phyloP scores from a whole-genome alignment of 1,140 invertebrate species.

The Asbolus verrucosus region DNA sequence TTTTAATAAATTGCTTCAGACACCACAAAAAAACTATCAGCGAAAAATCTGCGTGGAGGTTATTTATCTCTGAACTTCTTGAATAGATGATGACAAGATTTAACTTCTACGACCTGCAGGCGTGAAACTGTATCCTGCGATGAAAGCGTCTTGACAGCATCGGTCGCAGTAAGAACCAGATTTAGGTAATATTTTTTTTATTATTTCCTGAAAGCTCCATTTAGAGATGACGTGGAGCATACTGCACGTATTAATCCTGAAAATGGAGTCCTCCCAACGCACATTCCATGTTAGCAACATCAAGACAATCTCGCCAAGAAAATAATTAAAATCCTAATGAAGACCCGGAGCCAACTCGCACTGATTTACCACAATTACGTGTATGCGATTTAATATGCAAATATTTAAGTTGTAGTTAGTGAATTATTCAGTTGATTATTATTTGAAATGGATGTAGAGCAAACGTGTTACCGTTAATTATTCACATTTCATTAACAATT shows the following conservation, averaged over 20 bases:
- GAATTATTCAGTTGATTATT: slow-evolving; percentile 13
- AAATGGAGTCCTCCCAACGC: background rate
- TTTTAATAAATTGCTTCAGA: background rate
- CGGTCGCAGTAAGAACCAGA: too few species aligned
- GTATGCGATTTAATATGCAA: slow-evolving; percentile 20
- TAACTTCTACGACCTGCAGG: slow-evolving; percentile 18
- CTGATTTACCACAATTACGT: slow-evolving; percentile 21
- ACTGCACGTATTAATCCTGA: background rate
- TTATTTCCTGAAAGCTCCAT: background rate
- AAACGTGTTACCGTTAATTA: slow-evolving; percentile 29
- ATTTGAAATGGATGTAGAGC: slow-evolving; percentile 26
- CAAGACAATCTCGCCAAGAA: background rate
- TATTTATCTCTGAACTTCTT: slow-evolving; percentile 14
- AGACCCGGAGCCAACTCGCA: background rate
- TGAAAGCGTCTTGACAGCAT: too few species aligned
- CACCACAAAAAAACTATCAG: background rate
- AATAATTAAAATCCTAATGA: slow-evolving; percentile 31
- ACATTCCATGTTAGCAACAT: too few species aligned
- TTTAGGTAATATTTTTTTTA: too few species aligned
- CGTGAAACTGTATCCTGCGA: slow-evolving; percentile 27
- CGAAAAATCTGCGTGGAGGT: slow-evolving; percentile 14
- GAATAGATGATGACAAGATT: too few species aligned
- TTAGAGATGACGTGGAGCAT: slow-evolving; percentile 14
- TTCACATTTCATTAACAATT: slow-evolving; percentile 38
- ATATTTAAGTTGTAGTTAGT: slow-evolving; percentile 1